phyloP scores from a whole-genome alignment of 2,797 vertebrate species.

The Anguilla obscura region DNA sequence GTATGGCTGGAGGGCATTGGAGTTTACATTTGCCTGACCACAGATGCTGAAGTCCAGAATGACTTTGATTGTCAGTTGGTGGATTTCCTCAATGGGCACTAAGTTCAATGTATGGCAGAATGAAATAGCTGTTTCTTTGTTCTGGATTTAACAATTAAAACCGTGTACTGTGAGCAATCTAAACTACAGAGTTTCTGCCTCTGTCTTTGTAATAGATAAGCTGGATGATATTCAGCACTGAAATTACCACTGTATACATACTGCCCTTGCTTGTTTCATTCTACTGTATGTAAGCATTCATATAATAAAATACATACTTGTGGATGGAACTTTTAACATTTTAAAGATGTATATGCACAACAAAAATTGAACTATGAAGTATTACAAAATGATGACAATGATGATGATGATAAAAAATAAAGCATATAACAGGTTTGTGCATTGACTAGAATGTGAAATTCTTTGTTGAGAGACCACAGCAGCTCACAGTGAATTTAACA shows the following conservation, averaged over 20 bases:
- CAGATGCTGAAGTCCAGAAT: constrained; percentile 18
- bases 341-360: background rate
- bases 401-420: constrained; percentile 15
- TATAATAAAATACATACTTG: background rate
- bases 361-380: background rate
- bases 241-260: background rate
- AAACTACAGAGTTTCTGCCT: background rate
- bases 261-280: background rate
- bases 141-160: constrained; percentile 3
- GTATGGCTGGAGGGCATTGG: background rate
- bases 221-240: background rate
- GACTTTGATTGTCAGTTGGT: constrained; percentile 20
- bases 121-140: background rate
- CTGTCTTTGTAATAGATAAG: background rate
- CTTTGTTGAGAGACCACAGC: constrained; percentile 34
- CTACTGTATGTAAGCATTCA: background rate
- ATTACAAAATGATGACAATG: background rate
- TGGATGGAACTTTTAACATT: background rate
- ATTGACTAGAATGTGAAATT: constrained; percentile 2
- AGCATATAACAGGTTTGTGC: constrained; percentile 10
- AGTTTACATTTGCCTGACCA: background rate
- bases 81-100: constrained; percentile 9
- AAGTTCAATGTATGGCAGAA: background rate
- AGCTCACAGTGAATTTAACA: constrained; percentile 57
- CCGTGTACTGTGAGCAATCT: background rate